Evolutionary conservation across 2,797 vertebrate genomes (phyloP).

Genomic region (Myotis vivesi): DNA sequence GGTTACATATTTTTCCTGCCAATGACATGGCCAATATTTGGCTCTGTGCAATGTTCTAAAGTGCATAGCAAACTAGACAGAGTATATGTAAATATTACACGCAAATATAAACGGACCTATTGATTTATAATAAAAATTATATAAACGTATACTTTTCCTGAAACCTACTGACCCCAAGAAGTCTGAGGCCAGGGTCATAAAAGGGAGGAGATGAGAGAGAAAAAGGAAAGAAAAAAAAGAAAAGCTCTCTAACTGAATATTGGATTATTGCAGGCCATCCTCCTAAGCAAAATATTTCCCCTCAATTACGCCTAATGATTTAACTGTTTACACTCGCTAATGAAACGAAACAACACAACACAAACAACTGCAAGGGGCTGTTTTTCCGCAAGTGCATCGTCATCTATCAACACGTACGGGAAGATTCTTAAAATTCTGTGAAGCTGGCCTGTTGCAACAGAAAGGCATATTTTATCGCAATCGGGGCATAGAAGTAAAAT

Average conservation of each 20-base stretch:
- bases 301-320: slow-evolving; percentile 79
- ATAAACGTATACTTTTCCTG: background rate
- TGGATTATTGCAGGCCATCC: slow-evolving; percentile 73
- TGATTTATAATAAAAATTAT: background rate
- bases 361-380: slow-evolving; percentile 75
- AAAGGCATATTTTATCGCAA: slow-evolving; percentile 85
- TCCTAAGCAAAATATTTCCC: slow-evolving; percentile 77
- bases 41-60: background rate
- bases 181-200: background rate
- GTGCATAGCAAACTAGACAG: background rate
- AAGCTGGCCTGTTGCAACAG: slow-evolving; percentile 78
- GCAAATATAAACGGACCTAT: background rate
- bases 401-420: slow-evolving; percentile 70
- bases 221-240: background rate
- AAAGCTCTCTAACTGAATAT: slow-evolving; percentile 61
- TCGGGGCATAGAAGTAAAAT: slow-evolving; percentile 85
- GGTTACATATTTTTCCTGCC: background rate
- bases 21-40: background rate
- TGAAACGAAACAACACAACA: slow-evolving; percentile 80
- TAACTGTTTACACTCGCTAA: slow-evolving; percentile 83
- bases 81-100: background rate
- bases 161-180: background rate
- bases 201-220: background rate
- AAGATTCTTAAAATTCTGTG: slow-evolving; percentile 79
- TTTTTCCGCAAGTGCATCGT: slow-evolving; percentile 70